Conservation (phyloP, 92 coral and sea anemone genomes). For the Zoanthus sansibaricus region DNA sequence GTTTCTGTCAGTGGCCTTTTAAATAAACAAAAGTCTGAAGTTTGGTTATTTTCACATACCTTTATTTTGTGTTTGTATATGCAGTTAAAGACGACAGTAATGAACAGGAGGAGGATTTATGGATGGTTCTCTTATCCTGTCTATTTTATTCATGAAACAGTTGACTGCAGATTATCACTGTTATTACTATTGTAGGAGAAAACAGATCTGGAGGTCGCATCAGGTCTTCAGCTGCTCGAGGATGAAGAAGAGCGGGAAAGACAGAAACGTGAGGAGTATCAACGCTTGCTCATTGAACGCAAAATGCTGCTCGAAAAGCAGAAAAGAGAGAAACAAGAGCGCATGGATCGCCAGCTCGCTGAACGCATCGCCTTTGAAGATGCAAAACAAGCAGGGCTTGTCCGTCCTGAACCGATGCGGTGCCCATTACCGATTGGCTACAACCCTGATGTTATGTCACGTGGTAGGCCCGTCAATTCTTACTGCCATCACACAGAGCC, state of each 20-base stretch:
- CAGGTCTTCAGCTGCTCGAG: slow-evolving; percentile 71
- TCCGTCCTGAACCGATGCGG: slow-evolving; percentile 65
- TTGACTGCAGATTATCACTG: background rate
- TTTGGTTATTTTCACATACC: no score
- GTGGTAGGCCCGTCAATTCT: slow-evolving; percentile 70
- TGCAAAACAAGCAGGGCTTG: slow-evolving; percentile 82
- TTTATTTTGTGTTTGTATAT: no score
- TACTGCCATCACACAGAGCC: slow-evolving; percentile 58
- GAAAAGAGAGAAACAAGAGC: slow-evolving; percentile 82
- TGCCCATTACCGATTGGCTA: slow-evolving; percentile 70
- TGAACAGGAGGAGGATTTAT: no score
- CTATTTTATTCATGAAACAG: background rate
- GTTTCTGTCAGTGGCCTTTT: no score
- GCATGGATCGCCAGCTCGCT: slow-evolving; percentile 81
- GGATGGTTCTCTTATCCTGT: background rate
- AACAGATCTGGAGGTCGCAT: slow-evolving; percentile 77
- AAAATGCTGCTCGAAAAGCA: slow-evolving; percentile 78
- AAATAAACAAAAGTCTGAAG: no score
- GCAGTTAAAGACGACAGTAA: no score
- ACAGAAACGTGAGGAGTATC: slow-evolving; percentile 64
- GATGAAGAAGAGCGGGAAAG: slow-evolving; percentile 62
- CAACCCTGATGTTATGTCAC: slow-evolving; percentile 77
- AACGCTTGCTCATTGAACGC: slow-evolving; percentile 79
- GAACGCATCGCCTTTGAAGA: slow-evolving; percentile 88
- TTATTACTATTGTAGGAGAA: slow-evolving; percentile 65